Evolutionary conservation across 2,888 invertebrate genomes (phyloP).

Genomic region (Pterostichus madidus): DNA sequence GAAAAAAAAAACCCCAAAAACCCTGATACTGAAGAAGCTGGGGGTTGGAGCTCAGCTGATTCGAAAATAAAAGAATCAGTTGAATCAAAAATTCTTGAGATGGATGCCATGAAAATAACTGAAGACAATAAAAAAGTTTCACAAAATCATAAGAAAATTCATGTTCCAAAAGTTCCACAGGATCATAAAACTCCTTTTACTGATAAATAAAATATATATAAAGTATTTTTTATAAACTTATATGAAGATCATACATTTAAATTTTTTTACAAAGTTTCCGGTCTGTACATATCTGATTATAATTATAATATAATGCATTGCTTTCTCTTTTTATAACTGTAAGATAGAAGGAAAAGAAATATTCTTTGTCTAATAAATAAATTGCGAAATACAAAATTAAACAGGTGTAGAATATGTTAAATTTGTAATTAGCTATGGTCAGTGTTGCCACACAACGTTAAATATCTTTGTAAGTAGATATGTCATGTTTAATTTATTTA

Average conservation of each 20-base stretch:
- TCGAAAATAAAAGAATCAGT: slow-evolving; percentile 41
- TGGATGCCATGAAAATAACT: slow-evolving; percentile 62
- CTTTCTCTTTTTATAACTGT: not conserved
- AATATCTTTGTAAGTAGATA: not conserved
- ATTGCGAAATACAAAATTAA: not conserved
- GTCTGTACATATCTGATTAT: not conserved
- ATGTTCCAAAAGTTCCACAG: slow-evolving; percentile 58
- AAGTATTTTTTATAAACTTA: not conserved
- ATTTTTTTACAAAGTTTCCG: not conserved
- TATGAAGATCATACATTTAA: not conserved
- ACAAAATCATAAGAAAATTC: slow-evolving; percentile 67
- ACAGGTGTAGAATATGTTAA: not conserved
- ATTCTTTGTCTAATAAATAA: slow-evolving; percentile 2
- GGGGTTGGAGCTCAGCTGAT: slow-evolving; percentile 55
- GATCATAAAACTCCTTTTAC: slow-evolving; percentile 67
- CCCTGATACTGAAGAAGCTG: not conserved
- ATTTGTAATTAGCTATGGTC: too few relatives aligned
- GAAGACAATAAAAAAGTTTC: slow-evolving; percentile 56
- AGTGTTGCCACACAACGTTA: too few relatives aligned
- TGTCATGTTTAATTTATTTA: not conserved
- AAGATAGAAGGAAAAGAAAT: not conserved
- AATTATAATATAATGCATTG: not conserved
- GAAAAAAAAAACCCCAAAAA: not conserved
- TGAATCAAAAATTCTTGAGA: slow-evolving; percentile 68
- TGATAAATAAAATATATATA: slow-evolving; percentile 67